Conservation (phyloP, 2,888 invertebrate species). For the Erannis defoliaria region DNA sequence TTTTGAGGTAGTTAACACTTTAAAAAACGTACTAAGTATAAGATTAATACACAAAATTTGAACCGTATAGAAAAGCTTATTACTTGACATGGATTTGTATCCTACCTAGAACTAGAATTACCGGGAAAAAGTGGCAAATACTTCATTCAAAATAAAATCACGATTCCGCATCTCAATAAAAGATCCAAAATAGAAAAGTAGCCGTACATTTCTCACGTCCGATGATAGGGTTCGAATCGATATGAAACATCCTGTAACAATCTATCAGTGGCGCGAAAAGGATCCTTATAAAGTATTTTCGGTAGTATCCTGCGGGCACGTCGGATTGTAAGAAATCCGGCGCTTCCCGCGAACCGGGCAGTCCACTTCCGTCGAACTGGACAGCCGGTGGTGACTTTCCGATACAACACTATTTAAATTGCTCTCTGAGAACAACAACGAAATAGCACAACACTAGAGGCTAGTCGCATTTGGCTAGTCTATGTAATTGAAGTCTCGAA, state of each 20-base stretch:
- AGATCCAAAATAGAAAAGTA: constrained; percentile 30
- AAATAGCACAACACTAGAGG: neutral
- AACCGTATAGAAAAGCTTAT: too few relatives aligned
- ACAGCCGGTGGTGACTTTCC: constrained; percentile 54
- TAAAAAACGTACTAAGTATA: too few relatives aligned
- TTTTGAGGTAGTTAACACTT: too few relatives aligned
- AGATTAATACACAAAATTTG: too few relatives aligned
- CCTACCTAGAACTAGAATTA: neutral
- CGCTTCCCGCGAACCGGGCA: constrained; percentile 62
- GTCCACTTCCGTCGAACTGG: constrained; percentile 62
- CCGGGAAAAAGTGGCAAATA: constrained; percentile 1
- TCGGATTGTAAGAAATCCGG: constrained; percentile 65
- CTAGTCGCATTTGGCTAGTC: neutral
- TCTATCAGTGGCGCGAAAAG: constrained; percentile 66
- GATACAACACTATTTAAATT: constrained; percentile 38
- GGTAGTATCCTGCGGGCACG: constrained; percentile 68
- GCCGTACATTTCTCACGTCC: constrained; percentile 52
- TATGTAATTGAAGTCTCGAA: too few relatives aligned
- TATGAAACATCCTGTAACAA: constrained; percentile 71
- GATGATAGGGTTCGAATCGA: constrained; percentile 65
- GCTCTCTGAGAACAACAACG: constrained; percentile 11
- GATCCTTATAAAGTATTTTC: constrained; percentile 71
- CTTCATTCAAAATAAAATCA: constrained; percentile 26
- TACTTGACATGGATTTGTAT: too few relatives aligned
- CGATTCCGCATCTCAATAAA: constrained; percentile 35